phyloP scores from a whole-genome alignment of 1,140 invertebrate species.

The Wiebesia pumilae region DNA sequence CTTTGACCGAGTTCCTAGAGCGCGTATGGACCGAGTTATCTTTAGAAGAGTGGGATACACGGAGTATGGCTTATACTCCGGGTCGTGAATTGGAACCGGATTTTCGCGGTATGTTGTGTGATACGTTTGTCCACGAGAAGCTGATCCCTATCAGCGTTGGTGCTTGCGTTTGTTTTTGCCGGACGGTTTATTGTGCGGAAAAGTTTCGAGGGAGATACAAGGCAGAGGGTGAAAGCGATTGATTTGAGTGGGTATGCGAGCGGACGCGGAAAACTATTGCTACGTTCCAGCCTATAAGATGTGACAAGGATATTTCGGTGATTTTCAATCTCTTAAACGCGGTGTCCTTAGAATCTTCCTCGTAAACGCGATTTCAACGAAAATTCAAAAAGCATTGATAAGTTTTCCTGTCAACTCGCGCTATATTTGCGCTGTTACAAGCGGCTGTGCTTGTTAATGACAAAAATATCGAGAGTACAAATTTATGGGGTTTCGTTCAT shows the following conservation, averaged over 20 bases:
- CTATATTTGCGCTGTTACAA: no score
- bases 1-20: slow-evolving; percentile 51
- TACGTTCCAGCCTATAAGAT: no score
- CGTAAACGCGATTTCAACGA: no score
- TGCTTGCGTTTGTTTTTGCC: not conserved
- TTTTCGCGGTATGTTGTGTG: slow-evolving; percentile 33
- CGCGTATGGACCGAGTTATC: slow-evolving; percentile 19
- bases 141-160: not conserved
- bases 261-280: not conserved
- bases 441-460: no score
- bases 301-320: no score
- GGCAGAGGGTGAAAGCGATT: not conserved
- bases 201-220: not conserved
- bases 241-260: not conserved
- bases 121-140: not conserved
- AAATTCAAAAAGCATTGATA: no score
- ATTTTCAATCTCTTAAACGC: no score
- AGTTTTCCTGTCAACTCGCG: no score
- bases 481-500: no score
- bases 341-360: no score
- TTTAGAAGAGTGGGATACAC: slow-evolving; percentile 31
- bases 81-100: slow-evolving; percentile 45
- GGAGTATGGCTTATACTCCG: slow-evolving; percentile 15
- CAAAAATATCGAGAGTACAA: no score
- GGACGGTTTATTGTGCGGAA: not conserved